phyloP scores from a whole-genome alignment of 2,797 vertebrate species.

The Lemur catta region DNA sequence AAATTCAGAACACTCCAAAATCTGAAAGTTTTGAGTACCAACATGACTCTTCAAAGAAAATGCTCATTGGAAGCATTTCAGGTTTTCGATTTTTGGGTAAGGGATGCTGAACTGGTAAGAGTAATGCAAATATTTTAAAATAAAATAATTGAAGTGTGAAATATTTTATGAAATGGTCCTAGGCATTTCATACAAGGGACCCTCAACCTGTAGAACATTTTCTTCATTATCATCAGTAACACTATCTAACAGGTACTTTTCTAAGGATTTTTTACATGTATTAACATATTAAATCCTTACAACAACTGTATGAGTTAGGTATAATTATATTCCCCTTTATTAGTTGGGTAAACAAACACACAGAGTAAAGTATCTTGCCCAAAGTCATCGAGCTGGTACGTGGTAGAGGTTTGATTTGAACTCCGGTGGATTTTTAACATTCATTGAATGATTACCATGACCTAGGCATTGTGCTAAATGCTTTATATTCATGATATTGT shows the following conservation, averaged over 20 bases:
- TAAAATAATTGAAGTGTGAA: neutral
- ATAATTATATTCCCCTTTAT: neutral
- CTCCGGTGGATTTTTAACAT: neutral
- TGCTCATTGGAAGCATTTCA: neutral
- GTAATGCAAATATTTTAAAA: neutral
- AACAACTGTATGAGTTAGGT: neutral
- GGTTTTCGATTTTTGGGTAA: neutral
- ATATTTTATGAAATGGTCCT: neutral
- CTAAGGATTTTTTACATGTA: neutral
- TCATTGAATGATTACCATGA: neutral
- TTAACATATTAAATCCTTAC: neutral
- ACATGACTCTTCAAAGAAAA: neutral
- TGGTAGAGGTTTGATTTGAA: neutral
- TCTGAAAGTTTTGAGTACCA: neutral
- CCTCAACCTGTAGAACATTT: neutral
- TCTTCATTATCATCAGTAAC: neutral
- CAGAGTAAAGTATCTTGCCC: neutral
- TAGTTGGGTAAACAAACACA: neutral
- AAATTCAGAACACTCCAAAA: neutral
- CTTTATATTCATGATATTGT: neutral
- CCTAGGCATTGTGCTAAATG: neutral
- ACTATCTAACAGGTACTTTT: neutral
- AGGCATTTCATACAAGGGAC: neutral
- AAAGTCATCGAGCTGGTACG: neutral
- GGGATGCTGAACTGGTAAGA: neutral